Base-by-base conservation (phyloP, 2,113 vertebrate species). In the Arizona elegans region DNA sequence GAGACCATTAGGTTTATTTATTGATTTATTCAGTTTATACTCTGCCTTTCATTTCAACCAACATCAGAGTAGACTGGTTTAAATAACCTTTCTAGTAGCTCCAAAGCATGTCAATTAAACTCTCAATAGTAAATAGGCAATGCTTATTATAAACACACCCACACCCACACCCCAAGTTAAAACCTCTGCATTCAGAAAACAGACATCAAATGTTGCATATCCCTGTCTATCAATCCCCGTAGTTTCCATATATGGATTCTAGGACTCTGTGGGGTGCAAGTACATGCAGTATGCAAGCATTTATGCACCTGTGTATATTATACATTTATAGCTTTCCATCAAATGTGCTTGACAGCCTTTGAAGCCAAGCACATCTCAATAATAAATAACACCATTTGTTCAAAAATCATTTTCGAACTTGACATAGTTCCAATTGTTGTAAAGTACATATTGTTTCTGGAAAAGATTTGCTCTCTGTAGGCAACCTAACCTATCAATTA, bases 291-390 rank as follows among this genome's bases (percentile, higher is more conserved):
- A 43, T 43, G 33, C 33, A 81, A 81, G 33, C 33, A 81, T 81
- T 81, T 43, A 43, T 81, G 33, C 86, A 87, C 13, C 15, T 53
- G 10, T 50, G 26, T 15, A 26, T 53, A 87, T 0, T 87, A 87
- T 65, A 21, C 7, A 56, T 87, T 11, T 75, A 12, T 50, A 19
- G 86, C 5, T 50, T 52, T 58, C 58, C 12, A 26, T 87, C 53
- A 55, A 2, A 0, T 87, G 94, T 93, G 43, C 50, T 92, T 89
- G 17, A 0, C 0, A 92, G 50, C 50, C 24, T 1, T 1, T 1
- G 88, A 87, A 85, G 59, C 56, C 93, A 88, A 43, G 8, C 12
- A 19, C 75, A 93, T 92, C 95, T 92, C 88, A 56, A 91, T 96
- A 92, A 92, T 23, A 92, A 94, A 93, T 15, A 91, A 2, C 6